Conservation (phyloP, 2,797 vertebrate species). For the Melanotaenia trifasciata region DNA sequence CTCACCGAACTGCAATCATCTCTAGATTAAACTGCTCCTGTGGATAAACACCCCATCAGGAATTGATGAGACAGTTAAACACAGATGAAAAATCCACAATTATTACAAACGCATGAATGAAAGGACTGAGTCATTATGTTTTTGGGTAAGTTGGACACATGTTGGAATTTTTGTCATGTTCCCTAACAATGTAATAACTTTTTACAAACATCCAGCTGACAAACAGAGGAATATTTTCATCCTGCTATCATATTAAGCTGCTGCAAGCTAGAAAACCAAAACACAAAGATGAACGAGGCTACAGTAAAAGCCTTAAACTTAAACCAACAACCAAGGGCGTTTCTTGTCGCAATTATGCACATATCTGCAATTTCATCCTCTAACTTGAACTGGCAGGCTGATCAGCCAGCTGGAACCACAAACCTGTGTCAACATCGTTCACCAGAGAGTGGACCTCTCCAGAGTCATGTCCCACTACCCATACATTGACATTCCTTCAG, state of each 20-base stretch:
- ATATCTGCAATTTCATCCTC: background rate
- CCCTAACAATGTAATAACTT: background rate
- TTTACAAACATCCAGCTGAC: background rate
- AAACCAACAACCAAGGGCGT: background rate
- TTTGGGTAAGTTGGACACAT: slow-evolving; percentile 7
- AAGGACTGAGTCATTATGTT: background rate
- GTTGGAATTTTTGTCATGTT: background rate
- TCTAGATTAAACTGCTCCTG: slow-evolving; percentile 20
- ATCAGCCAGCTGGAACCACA: slow-evolving; percentile 3
- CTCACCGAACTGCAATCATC: slow-evolving; percentile 34
- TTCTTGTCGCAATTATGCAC: background rate
- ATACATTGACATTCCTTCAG: background rate
- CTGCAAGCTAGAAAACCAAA: background rate
- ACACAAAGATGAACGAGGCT: background rate
- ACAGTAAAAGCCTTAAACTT: background rate
- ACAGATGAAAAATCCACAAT: slow-evolving; percentile 3
- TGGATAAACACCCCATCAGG: slow-evolving; percentile 39
- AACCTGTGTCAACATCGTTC: slow-evolving; percentile 4
- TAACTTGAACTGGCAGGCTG: background rate
- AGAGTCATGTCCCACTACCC: slow-evolving; percentile 33
- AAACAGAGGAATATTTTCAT: fast-evolving
- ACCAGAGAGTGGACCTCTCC: slow-evolving; percentile 29
- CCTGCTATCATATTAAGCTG: background rate
- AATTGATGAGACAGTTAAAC: slow-evolving; percentile 24
- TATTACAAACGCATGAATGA: slow-evolving; percentile 16